phyloP scores from a whole-genome alignment of 2,888 invertebrate species.

The Pachycephus smyrnensis region DNA sequence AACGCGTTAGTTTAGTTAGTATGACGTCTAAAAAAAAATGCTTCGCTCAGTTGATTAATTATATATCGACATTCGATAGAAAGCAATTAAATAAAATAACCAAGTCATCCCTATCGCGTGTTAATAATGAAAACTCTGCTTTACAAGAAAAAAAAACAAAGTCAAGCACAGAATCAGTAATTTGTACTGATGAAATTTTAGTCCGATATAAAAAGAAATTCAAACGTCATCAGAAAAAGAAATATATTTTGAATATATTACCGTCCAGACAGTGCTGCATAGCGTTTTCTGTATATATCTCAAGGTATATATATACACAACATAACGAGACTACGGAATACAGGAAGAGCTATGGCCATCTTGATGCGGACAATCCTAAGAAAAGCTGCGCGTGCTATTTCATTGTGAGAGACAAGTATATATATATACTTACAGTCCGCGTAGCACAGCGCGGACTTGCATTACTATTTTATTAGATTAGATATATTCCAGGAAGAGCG shows the following conservation, averaged over 20 bases:
- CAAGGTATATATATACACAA: neutral
- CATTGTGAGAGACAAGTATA: neutral
- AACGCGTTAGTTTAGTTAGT: neutral
- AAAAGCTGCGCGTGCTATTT: conserved; percentile 19
- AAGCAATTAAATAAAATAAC: neutral
- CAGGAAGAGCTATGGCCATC: neutral
- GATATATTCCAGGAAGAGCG: conserved; percentile 31
- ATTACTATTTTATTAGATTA: conserved; percentile 50
- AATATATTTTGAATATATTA: neutral
- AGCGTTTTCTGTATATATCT: too few relatives aligned
- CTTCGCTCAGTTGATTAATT: neutral
- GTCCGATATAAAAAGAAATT: neutral
- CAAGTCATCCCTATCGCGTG: neutral
- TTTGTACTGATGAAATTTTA: neutral
- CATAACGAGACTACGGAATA: neutral
- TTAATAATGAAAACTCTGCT: neutral
- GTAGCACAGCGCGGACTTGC: conserved; percentile 13
- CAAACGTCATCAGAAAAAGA: neutral
- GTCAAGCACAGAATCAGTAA: neutral
- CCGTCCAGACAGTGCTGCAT: neutral
- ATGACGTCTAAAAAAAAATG: neutral
- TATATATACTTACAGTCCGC: neutral
- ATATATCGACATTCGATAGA: neutral
- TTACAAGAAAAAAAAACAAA: too few relatives aligned
- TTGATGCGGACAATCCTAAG: conserved; percentile 24